Evolutionary conservation across 2,888 invertebrate genomes (phyloP).

Genomic region (Xestobium rufovillosum): DNA sequence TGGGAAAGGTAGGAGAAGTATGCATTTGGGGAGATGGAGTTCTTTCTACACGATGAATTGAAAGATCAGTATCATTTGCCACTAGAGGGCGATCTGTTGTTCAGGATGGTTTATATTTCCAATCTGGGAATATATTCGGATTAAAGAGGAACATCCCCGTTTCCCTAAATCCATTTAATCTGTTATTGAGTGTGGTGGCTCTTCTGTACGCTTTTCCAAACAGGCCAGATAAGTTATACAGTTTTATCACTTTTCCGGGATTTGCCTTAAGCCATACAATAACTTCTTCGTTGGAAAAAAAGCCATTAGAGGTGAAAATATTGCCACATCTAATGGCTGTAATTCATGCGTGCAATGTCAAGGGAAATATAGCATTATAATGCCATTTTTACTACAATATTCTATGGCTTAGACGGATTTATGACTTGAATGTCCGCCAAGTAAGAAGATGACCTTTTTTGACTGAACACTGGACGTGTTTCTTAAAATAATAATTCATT

Average conservation of each 20-base stretch:
- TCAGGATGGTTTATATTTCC: too few species aligned
- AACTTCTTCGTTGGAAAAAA: background rate
- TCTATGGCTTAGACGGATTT: constrained; percentile 4
- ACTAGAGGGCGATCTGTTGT: constrained; percentile 75
- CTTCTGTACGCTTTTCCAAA: constrained; percentile 1
- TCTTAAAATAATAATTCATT: background rate
- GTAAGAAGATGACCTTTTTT: background rate
- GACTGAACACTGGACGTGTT: background rate
- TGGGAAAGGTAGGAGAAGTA: too few species aligned
- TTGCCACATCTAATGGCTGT: constrained; percentile 3
- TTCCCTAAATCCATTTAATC: constrained; percentile 2
- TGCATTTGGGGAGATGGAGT: too few species aligned
- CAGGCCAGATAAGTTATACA: background rate
- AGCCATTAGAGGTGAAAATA: constrained; percentile 3
- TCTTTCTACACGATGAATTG: too few species aligned
- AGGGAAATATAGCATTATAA: background rate
- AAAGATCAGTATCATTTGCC: constrained; percentile 87
- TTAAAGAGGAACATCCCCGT: background rate
- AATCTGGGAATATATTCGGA: constrained; percentile 1
- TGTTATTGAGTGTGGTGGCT: constrained; percentile 1
- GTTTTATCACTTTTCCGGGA: background rate
- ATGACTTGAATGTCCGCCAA: constrained; percentile 1
- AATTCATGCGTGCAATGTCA: constrained; percentile 1
- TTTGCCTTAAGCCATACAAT: constrained; percentile 1
- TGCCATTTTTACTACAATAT: background rate